These are phyloP conservation scores for Epinephelus coioides DNA, from an alignment of 2,797 vertebrate genomes.

Conservation along the genomic window DNA sequence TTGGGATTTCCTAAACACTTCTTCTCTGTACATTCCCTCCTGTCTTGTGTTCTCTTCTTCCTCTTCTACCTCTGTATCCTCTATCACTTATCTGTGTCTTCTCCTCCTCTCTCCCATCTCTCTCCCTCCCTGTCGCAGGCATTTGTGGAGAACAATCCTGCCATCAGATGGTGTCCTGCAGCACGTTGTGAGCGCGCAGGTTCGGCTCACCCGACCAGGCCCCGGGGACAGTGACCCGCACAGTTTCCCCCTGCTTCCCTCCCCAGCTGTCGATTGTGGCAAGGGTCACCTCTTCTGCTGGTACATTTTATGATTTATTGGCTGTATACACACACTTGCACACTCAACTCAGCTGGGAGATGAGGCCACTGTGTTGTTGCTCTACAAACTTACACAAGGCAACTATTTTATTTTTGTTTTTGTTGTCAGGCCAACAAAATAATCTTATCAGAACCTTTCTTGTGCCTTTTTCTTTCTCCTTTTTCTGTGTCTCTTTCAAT, in stretches of 20 bases:
- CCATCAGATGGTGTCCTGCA: slow-evolving; percentile 98
- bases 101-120: not conserved
- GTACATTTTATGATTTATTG: slow-evolving; percentile 74
- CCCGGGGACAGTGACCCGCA: slow-evolving; percentile 92
- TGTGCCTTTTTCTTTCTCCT: not conserved
- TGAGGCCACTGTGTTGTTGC: slow-evolving; percentile 3
- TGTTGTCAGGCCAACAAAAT: not conserved
- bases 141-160: slow-evolving; percentile 99
- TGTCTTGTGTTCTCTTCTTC: not conserved
- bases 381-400: not conserved
- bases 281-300: slow-evolving; percentile 99
- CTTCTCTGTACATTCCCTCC: slow-evolving; percentile 1
- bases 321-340: slow-evolving; percentile 4
- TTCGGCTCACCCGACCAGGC: slow-evolving; percentile 93
- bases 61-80: not conserved
- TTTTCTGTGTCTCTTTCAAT: not conserved
- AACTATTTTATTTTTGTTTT: not conserved
- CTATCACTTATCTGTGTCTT: not conserved
- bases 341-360: slow-evolving; percentile 2
- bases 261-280: slow-evolving; percentile 97
- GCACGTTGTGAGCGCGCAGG: slow-evolving; percentile 97
- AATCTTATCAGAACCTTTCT: not conserved
- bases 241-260: slow-evolving; percentile 93
- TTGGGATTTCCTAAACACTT: not conserved
- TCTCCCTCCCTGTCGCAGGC: slow-evolving; percentile 83